Evolutionary conservation across 1,140 invertebrate genomes (phyloP).

Genomic region (Bombus consobrinus): DNA sequence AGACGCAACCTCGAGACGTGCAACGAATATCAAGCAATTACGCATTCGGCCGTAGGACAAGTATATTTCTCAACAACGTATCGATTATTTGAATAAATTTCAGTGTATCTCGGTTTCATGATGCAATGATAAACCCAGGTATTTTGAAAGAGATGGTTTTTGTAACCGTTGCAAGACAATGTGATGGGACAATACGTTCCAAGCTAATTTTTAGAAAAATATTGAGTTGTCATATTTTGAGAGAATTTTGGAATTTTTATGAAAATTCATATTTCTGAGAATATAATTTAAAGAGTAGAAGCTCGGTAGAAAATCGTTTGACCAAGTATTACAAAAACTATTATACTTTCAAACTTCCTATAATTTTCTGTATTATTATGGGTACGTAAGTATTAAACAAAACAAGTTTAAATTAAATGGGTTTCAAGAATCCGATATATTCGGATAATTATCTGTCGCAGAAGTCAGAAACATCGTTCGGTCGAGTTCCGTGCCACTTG

Average conservation of each 20-base stretch:
- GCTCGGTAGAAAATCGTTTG: too few relatives aligned
- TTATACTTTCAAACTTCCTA: neutral
- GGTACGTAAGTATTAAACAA: too few relatives aligned
- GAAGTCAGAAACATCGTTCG: too few relatives aligned
- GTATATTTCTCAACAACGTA: neutral
- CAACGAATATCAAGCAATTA: constrained; percentile 1
- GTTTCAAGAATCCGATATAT: too few relatives aligned
- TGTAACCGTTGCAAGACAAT: neutral
- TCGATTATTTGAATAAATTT: neutral
- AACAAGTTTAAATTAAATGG: too few relatives aligned
- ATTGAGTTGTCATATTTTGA: neutral
- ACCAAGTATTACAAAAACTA: neutral
- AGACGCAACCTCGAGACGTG: constrained; percentile 22
- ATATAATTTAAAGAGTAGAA: too few relatives aligned
- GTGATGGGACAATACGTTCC: neutral
- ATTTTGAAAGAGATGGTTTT: neutral
- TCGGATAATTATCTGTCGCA: too few relatives aligned
- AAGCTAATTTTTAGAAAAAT: neutral
- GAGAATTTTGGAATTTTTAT: too few relatives aligned
- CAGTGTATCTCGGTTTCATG: neutral
- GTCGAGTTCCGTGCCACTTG: too few relatives aligned
- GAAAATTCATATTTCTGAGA: too few relatives aligned
- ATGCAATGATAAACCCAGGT: neutral
- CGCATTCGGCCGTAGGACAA: neutral
- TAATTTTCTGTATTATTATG: neutral